A percentile compares a stretch with the other conserved stretches of the same genome.
Evolutionary conservation across 2,888 invertebrate genomes (phyloP).

Genomic region (Nezara viridula): DNA sequence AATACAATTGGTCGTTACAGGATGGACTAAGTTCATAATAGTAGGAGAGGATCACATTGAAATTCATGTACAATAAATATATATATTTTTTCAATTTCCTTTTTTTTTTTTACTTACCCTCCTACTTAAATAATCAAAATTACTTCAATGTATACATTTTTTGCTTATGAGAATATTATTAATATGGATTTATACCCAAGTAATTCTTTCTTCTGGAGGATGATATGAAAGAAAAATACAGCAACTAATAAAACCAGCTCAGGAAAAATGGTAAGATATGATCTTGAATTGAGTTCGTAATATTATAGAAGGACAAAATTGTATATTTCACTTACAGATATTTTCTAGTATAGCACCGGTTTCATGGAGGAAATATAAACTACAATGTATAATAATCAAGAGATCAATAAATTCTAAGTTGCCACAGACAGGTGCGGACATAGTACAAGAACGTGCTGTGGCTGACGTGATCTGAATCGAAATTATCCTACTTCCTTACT

Average conservation of each 20-base stretch:
- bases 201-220: background rate
- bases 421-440: background rate
- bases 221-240: background rate
- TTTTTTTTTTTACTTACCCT: no score
- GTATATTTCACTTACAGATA: background rate
- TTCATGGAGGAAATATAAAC: background rate
- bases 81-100: no score
- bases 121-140: no score
- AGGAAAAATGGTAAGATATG: background rate
- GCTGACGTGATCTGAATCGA: background rate
- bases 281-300: background rate
- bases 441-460: background rate
- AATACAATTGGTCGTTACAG: no score
- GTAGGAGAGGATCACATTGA: no score
- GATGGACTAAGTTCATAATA: no score
- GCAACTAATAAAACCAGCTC: background rate
- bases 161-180: background rate
- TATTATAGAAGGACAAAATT: background rate
- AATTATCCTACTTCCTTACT: background rate
- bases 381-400: background rate
- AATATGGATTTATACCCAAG: background rate
- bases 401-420: background rate
- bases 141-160: no score
- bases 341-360: background rate
- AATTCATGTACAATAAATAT: no score